phyloP scores from a whole-genome alignment of 1,140 invertebrate genomes.

The Dufourea novaeangliae region DNA sequence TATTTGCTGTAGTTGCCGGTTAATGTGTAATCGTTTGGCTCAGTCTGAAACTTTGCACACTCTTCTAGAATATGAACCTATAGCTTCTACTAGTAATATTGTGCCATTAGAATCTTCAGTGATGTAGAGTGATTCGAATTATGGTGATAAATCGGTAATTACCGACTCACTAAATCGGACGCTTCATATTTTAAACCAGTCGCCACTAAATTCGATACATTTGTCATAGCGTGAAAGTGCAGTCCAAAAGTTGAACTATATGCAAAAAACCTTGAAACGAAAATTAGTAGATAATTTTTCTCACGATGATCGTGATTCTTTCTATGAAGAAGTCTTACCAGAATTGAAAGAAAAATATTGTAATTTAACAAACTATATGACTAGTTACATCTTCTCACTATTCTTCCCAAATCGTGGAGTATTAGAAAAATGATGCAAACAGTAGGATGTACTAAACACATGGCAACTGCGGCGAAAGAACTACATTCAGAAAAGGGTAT shows the following conservation, averaged over 20 bases:
- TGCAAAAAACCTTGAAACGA: neutral
- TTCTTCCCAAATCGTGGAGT: neutral
- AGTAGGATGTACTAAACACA: neutral
- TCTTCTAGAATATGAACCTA: too few relatives aligned
- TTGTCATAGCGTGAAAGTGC: neutral
- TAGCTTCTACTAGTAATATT: too few relatives aligned
- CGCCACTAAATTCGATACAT: neutral
- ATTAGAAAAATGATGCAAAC: neutral
- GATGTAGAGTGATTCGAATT: too few relatives aligned
- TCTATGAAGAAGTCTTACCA: neutral
- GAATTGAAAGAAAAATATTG: neutral
- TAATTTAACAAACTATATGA: neutral
- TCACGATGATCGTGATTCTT: neutral
- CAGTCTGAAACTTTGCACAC: too few relatives aligned
- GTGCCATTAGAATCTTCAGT: too few relatives aligned
- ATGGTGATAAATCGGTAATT: neutral
- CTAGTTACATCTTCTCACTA: neutral
- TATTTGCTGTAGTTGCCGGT: too few relatives aligned
- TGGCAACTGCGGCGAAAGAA: neutral
- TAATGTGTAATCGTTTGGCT: too few relatives aligned
- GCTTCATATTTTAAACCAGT: neutral
- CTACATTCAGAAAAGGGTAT: neutral
- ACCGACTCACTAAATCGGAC: neutral
- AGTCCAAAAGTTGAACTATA: neutral
- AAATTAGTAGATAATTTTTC: neutral